Conservation (phyloP, 1,140 invertebrate genomes). For the Antheraea pernyi region DNA sequence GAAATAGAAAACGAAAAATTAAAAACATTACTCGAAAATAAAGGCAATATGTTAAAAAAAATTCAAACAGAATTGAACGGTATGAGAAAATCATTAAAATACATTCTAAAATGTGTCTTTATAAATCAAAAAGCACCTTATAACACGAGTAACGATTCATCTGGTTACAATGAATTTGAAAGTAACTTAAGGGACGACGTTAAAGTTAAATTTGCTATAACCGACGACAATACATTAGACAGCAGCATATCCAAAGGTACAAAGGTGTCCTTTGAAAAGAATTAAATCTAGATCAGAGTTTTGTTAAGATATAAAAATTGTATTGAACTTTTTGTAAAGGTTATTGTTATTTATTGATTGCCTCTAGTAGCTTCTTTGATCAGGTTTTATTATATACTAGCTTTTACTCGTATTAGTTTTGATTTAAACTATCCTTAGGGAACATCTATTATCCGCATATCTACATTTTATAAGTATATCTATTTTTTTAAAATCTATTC, state of each 20-base stretch:
- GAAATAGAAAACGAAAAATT: constrained; percentile 44
- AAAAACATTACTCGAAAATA: constrained; percentile 30
- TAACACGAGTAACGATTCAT: constrained; percentile 24
- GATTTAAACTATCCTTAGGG: too few species aligned
- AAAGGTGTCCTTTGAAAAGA: background rate
- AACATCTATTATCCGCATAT: too few species aligned
- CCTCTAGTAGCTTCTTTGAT: too few species aligned
- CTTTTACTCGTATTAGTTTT: too few species aligned
- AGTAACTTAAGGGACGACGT: constrained; percentile 26
- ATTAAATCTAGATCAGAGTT: constrained; percentile 7
- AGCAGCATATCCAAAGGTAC: constrained; percentile 18
- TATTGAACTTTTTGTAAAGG: constrained; percentile 2
- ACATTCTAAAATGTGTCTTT: constrained; percentile 29
- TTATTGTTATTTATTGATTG: background rate
- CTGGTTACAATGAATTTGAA: constrained; percentile 33
- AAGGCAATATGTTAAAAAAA: constrained; percentile 35
- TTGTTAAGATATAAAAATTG: constrained; percentile 12
- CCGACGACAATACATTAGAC: constrained; percentile 16
- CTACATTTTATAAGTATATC: too few species aligned
- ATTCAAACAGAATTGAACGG: constrained; percentile 36
- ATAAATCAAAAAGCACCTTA: constrained; percentile 9
- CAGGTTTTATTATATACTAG: too few species aligned
- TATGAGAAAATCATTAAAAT: constrained; percentile 34
- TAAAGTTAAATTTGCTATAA: constrained; percentile 22
- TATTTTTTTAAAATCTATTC: too few species aligned